Evolutionary conservation across 2,113 vertebrate species (phyloP).

Genomic region (Chloropsis hardwickii): DNA sequence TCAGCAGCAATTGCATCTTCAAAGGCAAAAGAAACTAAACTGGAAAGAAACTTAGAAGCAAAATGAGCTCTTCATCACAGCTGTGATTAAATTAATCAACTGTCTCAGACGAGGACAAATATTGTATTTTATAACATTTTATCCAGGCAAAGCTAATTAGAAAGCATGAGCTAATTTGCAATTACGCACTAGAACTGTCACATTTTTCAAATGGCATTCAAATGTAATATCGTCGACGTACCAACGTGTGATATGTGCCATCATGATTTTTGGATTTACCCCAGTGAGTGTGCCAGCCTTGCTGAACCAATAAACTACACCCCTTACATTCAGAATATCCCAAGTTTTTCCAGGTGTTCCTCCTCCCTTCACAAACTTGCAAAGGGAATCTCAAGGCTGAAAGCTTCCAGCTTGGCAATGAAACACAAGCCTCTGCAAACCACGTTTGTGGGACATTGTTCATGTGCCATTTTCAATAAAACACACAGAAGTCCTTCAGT

Average conservation of each 20-base stretch:
- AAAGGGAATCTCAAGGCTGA: not conserved
- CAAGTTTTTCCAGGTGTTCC: not conserved
- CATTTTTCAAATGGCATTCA: not conserved
- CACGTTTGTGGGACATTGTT: fast-evolving
- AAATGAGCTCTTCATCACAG: constrained; percentile 13
- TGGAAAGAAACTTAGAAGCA: not conserved
- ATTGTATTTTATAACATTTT: not conserved
- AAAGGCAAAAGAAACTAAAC: constrained; percentile 11
- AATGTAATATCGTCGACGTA: not conserved
- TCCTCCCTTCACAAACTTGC: not conserved
- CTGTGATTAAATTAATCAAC: constrained; percentile 5
- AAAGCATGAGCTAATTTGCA: not conserved
- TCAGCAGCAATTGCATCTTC: not conserved
- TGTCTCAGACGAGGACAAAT: not conserved
- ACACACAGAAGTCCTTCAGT: not conserved
- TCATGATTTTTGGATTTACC: not conserved
- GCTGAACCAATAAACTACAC: not conserved
- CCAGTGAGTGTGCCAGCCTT: not conserved
- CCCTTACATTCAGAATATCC: not conserved
- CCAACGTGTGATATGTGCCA: fast-evolving
- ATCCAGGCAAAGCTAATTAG: not conserved
- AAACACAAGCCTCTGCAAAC: not conserved
- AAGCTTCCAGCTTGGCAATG: not conserved
- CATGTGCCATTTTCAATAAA: not conserved
- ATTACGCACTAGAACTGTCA: not conserved